Conservation (phyloP, 2,888 invertebrate species). For the Apamea epomidion region DNA sequence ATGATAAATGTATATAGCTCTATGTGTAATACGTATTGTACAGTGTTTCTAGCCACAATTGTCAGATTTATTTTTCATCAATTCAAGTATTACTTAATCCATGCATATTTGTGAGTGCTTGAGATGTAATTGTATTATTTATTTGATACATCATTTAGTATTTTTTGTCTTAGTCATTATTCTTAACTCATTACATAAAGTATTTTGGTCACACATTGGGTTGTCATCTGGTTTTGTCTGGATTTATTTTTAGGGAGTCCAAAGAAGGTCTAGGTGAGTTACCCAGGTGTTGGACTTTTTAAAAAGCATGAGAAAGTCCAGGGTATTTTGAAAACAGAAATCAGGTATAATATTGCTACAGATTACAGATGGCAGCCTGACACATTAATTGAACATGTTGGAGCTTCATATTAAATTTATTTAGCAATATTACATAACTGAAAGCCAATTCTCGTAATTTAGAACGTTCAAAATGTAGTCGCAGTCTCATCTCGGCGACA, state of each 20-base stretch:
- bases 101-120: slow-evolving; percentile 57
- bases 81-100: slow-evolving; percentile 38
- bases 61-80: slow-evolving; percentile 36
- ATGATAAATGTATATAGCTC: slow-evolving; percentile 44
- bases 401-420: slow-evolving; percentile 49
- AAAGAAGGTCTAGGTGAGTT: slow-evolving; percentile 5
- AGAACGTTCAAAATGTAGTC: too few relatives aligned
- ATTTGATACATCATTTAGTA: slow-evolving; percentile 26
- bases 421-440: slow-evolving; percentile 30
- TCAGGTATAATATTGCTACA: background rate
- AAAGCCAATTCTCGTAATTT: too few relatives aligned
- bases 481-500: too few relatives aligned
- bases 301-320: background rate
- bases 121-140: slow-evolving; percentile 44
- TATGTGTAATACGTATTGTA: slow-evolving; percentile 53
- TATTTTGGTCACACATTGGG: slow-evolving; percentile 38
- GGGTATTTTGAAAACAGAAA: background rate
- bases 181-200: slow-evolving; percentile 37
- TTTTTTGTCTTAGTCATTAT: slow-evolving; percentile 31
- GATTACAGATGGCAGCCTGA: slow-evolving; percentile 14
- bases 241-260: slow-evolving; percentile 10
- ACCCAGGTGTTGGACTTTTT: background rate
- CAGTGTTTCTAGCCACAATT: slow-evolving; percentile 46
- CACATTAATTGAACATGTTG: slow-evolving; percentile 23
- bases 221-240: slow-evolving; percentile 29